Evolutionary conservation across 2,113 vertebrate species (phyloP), one percentile per base, ranked within the genome.

Genomic region (Lepisosteus osseus): DNA sequence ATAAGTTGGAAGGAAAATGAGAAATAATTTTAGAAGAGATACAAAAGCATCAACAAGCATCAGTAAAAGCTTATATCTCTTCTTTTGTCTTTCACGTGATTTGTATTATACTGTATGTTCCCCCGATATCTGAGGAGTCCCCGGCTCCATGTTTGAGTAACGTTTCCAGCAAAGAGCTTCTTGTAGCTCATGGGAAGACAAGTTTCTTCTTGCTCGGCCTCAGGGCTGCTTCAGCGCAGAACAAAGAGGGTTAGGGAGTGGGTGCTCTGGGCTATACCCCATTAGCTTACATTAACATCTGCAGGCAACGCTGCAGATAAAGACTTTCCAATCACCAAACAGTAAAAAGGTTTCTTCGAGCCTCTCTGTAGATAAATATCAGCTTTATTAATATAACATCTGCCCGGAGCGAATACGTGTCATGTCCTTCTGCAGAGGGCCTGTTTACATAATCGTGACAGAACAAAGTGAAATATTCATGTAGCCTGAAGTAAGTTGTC

Each of bases 391-490:
- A 15, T 59, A 59, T 13, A 59, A 13, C 12, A 51, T 51, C 57
- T 59, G 57, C 57, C 57, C 14, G 5, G 5, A 59, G 57, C 57
- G 5, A 59, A 6, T 59, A 15, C 5, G 57, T 59, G 57, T 4
- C 57, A 59, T 13, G 14, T 59, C 2, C 14, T 13, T 59, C n/a
- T 13, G n/a, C 57, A 59, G 57, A 59, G 57, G 12, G 3, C 3
- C 57, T 59, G 57, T 59, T 59, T 59, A 59, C 57, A 59, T 15
- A 59, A 15, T 59, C 57, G 2, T 59, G 57, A 59, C 57, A 59
- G 57, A 59, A 59, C 57, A n/a, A 59, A 59, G 57, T 59, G 57
- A 59, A 59, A 59, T 59, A 14, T 59, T 59, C 11, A 59, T 59
- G 57, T n/a, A 15, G 57, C n/a, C 14, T n/a, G 11, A 59, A n/a